A percentile compares a stretch with the other conserved stretches of the same genome.
Conservation (phyloP, 1,140 invertebrate genomes). For the Parapsyche elsis region DNA sequence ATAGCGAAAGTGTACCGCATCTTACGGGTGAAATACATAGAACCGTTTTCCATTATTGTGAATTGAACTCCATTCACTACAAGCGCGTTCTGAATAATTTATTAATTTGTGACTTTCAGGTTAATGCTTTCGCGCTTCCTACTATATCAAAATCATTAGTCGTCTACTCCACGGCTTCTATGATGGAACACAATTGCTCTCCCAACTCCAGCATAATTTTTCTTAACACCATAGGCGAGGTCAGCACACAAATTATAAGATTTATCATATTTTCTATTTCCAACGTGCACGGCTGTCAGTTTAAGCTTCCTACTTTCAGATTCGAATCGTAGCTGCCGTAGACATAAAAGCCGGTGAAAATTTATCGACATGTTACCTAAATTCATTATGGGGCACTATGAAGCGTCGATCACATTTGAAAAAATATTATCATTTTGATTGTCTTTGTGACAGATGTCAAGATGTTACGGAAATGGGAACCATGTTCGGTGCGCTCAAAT, state of each 20-base stretch:
- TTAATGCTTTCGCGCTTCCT: slow-evolving; percentile 87
- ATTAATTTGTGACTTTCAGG: slow-evolving; percentile 61
- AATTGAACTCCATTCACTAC: neutral
- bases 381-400: slow-evolving; percentile 79
- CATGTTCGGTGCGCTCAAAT: slow-evolving; percentile 78
- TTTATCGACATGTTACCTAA: slow-evolving; percentile 80
- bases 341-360: slow-evolving; percentile 68
- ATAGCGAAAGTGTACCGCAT: slow-evolving; percentile 80
- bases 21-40: slow-evolving; percentile 71
- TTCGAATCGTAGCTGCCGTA: slow-evolving; percentile 71
- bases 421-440: slow-evolving; percentile 83
- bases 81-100: neutral
- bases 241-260: slow-evolving; percentile 49
- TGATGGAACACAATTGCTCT: slow-evolving; percentile 81
- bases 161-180: slow-evolving; percentile 77
- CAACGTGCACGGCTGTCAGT: too few species aligned
- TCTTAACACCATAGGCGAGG: slow-evolving; percentile 72
- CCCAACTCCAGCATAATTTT: slow-evolving; percentile 85
- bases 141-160: slow-evolving; percentile 75
- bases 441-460: slow-evolving; percentile 75
- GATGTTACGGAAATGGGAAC: slow-evolving; percentile 82
- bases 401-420: slow-evolving; percentile 76
- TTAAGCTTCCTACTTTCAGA: slow-evolving; percentile 38
- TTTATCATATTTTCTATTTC: too few species aligned
- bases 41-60: neutral